Conservation (phyloP, 2,797 vertebrate species). For the Sylvilagus floridanus region DNA sequence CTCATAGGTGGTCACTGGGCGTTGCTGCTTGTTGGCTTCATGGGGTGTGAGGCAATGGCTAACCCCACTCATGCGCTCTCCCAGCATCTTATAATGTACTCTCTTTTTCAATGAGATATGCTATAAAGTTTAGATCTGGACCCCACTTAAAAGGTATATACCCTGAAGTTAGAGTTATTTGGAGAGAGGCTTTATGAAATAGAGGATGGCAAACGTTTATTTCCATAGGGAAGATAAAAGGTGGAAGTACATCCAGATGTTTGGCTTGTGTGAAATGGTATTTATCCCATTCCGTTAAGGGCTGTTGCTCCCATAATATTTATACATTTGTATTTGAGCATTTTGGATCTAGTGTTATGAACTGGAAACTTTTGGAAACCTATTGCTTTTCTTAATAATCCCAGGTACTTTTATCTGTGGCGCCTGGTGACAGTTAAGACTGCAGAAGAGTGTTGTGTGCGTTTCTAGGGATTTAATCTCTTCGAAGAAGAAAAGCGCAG, state of each 20-base stretch:
- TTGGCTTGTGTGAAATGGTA: neutral
- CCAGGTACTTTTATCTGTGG: constrained; percentile 1
- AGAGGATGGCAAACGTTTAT: neutral
- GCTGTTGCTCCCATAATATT: neutral
- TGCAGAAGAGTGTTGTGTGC: neutral
- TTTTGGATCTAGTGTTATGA: neutral
- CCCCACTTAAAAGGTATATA: neutral
- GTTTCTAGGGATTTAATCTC: neutral
- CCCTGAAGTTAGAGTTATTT: neutral
- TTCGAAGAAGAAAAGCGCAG: neutral
- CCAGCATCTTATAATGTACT: neutral
- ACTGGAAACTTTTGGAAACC: neutral
- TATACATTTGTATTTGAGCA: neutral
- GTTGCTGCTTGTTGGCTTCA: neutral
- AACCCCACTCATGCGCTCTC: neutral
- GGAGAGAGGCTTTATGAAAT: neutral
- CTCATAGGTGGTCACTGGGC: constrained; percentile 23
- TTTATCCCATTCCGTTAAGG: neutral
- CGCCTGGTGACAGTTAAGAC: constrained; percentile 19
- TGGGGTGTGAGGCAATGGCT: neutral
- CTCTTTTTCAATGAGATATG: neutral
- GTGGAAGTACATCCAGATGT: neutral
- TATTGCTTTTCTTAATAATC: constrained; percentile 15
- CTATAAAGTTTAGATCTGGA: neutral
- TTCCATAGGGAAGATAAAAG: neutral